Base-by-base conservation (phyloP, 2,888 invertebrate genomes). In the Caenorhabditis virilis region DNA sequence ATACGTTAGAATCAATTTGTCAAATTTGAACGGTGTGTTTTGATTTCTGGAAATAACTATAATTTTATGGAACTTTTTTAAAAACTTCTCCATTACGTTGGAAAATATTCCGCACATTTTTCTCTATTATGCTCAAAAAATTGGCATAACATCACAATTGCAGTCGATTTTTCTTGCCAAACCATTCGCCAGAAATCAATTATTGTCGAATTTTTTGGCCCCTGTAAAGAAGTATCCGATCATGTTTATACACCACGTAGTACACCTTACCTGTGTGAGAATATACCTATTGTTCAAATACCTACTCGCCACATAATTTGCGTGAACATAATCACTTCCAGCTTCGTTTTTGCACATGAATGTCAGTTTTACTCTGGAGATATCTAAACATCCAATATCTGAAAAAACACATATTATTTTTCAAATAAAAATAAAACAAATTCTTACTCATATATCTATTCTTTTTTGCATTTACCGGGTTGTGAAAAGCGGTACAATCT, bases 141-240 rank as follows among this genome's bases (percentile, higher is more conserved):
- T 15, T 63, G 51, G 16, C 69, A 70, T 27, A 70, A 52, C 69
- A 70, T 70, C 15, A 66, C 63, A 18, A 70, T 66, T 2, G 45
- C 41, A 23, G 45, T 45, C 15, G 57, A 27, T 38, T 53, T 59
- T 22, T 70, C 69, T 49, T 70, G 69, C 69, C 69, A 70, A 23
- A 66, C 35, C 69, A 70, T 70, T 33, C 69, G 23, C 69, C 69
- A 70, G 22, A 70, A 70, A 46, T 70, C 69, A 15, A 39, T 23
- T 7, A 60, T 35, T 18, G 69, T 70, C 20, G 38, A 33, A 16
- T 46, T 60, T 36, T 57, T 53, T 2, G 69, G 69, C 23, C 69
- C 69, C 46, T 60, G 27, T 20, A 33, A 22, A 16, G 15, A 45
- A 13, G 22, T 33, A n/a, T 39, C 38, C 16, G 41, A n/a, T 5